Conservation (phyloP, 1,140 invertebrate genomes). For the Phortica variegata region DNA sequence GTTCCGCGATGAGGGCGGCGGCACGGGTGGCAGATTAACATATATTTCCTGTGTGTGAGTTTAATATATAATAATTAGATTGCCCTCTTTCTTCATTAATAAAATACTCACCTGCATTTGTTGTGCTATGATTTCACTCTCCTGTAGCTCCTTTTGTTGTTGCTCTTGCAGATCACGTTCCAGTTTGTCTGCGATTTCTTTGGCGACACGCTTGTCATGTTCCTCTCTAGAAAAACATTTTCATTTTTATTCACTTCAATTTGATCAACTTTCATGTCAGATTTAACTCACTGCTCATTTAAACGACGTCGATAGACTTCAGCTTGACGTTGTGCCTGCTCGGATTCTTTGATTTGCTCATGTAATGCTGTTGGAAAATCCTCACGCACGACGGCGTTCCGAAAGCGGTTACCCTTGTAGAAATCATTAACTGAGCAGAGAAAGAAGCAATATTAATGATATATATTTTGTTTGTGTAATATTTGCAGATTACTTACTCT, state of each 20-base stretch:
- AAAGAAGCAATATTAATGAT: constrained; percentile 8
- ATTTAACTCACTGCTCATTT: constrained; percentile 40
- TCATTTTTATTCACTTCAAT: background rate
- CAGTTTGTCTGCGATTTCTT: constrained; percentile 66
- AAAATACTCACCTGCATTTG: constrained; percentile 52
- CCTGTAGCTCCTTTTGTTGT: constrained; percentile 59
- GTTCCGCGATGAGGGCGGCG: constrained; percentile 40
- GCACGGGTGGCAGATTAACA: constrained; percentile 50
- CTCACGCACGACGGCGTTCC: constrained; percentile 84
- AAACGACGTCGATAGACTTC: constrained; percentile 61
- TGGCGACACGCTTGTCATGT: constrained; percentile 68
- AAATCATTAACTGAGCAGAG: constrained; percentile 70
- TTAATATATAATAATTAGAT: background rate
- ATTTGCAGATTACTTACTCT: constrained; percentile 70
- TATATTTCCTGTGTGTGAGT: constrained; percentile 54
- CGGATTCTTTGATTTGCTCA: constrained; percentile 77
- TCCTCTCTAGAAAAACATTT: constrained; percentile 62
- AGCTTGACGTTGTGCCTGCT: constrained; percentile 63
- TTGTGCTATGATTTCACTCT: constrained; percentile 58
- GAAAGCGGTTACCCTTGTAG: constrained; percentile 80
- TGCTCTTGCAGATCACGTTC: constrained; percentile 64
- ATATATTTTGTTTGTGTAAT: constrained; percentile 2
- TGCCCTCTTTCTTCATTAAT: too few relatives aligned
- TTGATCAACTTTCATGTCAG: constrained; percentile 1
- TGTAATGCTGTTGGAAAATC: constrained; percentile 82